Conservation (phyloP, 2,797 vertebrate species). For the Parambassis ranga region DNA sequence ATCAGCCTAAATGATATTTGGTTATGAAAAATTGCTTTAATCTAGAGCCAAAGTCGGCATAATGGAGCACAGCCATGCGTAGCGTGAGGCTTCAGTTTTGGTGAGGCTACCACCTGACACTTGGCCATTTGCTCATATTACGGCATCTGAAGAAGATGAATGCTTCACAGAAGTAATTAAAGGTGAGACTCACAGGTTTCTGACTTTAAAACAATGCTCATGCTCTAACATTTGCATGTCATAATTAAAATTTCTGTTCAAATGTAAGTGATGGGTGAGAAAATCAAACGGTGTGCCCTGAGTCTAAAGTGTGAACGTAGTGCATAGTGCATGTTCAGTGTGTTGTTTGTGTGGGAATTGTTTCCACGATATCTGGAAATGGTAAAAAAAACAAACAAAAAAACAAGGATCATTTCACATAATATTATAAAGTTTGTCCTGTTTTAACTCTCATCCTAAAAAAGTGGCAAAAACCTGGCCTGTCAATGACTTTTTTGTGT, state of each 20-base stretch:
- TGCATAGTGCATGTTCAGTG: too few species aligned
- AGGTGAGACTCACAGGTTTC: neutral
- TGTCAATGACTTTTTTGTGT: too few species aligned
- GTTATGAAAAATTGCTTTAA: conserved; percentile 71
- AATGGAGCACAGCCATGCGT: conserved; percentile 55
- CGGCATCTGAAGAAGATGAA: conserved; percentile 33
- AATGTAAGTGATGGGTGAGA: neutral
- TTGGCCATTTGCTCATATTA: conserved; percentile 17
- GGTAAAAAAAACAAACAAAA: too few species aligned
- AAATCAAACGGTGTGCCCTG: neutral
- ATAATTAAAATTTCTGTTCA: neutral
- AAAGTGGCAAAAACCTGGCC: too few species aligned
- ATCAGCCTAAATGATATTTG: conserved; percentile 57
- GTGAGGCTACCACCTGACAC: conserved; percentile 13
- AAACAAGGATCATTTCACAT: too few species aligned
- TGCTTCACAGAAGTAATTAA: conserved; percentile 14
- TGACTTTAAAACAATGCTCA: neutral
- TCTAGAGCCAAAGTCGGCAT: conserved; percentile 53
- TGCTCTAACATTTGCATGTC: too few species aligned
- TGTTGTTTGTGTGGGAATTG: too few species aligned
- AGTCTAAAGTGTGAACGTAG: too few species aligned
- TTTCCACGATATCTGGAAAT: too few species aligned
- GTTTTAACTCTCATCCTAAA: too few species aligned
- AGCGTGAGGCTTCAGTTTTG: conserved; percentile 14
- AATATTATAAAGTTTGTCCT: too few species aligned